A percentile compares a stretch with the other conserved stretches of the same genome.
phyloP scores from a whole-genome alignment of 1,140 invertebrate species.

The Metopolophium dirhodum region DNA sequence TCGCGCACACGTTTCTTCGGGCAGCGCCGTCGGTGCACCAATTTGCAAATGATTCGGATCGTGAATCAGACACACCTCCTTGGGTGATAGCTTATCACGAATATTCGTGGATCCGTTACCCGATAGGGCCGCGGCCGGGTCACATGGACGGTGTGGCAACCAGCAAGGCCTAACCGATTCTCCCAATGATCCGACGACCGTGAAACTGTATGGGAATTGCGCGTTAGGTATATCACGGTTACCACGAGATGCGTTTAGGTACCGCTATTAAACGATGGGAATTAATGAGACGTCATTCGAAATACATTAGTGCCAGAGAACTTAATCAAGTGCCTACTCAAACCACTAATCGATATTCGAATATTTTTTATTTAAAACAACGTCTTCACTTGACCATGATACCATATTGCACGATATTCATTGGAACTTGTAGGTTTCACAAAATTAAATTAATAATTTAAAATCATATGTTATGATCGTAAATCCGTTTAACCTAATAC shows the following conservation, averaged over 20 bases:
- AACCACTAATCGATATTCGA: neutral
- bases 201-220: neutral
- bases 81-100: constrained; percentile 36
- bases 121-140: neutral
- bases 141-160: neutral
- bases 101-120: neutral
- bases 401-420: neutral
- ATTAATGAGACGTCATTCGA: neutral
- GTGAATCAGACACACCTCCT: neutral
- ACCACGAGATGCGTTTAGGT: neutral
- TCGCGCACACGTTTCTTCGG: neutral
- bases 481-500: neutral
- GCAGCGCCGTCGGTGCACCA: neutral
- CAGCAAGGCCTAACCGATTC: neutral
- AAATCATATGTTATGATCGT: neutral
- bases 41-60: constrained; percentile 16
- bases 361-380: neutral
- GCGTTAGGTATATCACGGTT: neutral
- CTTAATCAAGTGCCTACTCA: neutral
- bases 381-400: neutral
- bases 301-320: neutral
- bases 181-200: neutral
- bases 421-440: neutral
- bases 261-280: neutral
- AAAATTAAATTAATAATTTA: neutral